Percentiles rank a stretch among this genome's conserved stretches.
Conservation (phyloP, 1,140 invertebrate genomes). For the Ditylenchus dipsaci region DNA sequence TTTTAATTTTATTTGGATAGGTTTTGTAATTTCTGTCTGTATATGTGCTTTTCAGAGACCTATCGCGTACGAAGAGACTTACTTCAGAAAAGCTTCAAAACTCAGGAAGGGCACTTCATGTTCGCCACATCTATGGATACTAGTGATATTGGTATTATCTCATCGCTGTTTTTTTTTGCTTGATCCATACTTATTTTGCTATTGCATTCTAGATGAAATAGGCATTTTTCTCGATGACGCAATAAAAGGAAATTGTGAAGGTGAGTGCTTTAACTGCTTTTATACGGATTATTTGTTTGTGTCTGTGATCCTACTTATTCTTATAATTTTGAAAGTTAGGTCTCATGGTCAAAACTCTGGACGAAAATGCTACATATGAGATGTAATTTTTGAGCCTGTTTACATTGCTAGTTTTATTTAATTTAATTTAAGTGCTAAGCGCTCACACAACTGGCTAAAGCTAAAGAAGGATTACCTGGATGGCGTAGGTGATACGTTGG, state of each 20-base stretch:
- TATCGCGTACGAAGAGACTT: slow-evolving; percentile 73
- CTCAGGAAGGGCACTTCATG: slow-evolving; percentile 74
- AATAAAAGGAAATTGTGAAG: slow-evolving; percentile 94
- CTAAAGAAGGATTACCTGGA: slow-evolving; percentile 96
- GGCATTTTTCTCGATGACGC: slow-evolving; percentile 89
- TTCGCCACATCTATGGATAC: slow-evolving; percentile 82
- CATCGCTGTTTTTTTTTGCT: too few species aligned
- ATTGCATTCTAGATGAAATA: slow-evolving; percentile 72
- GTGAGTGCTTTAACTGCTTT: neutral
- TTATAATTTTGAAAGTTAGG: slow-evolving; percentile 57
- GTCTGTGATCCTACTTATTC: neutral
- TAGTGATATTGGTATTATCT: slow-evolving; percentile 65
- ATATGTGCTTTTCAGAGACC: slow-evolving; percentile 73
- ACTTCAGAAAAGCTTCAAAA: slow-evolving; percentile 64
- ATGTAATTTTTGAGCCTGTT: slow-evolving; percentile 63
- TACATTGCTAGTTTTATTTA: neutral
- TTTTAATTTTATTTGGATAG: too few species aligned
- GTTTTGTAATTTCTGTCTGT: too few species aligned
- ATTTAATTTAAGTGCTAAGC: slow-evolving; percentile 67
- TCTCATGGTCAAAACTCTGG: slow-evolving; percentile 94
- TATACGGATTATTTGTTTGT: neutral
- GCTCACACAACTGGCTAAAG: slow-evolving; percentile 75
- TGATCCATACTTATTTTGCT: too few species aligned
- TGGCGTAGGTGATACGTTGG: slow-evolving; percentile 84
- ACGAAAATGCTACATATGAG: slow-evolving; percentile 88